Base-by-base conservation (phyloP, 2,113 vertebrate species). In the Tragelaphus scriptus region DNA sequence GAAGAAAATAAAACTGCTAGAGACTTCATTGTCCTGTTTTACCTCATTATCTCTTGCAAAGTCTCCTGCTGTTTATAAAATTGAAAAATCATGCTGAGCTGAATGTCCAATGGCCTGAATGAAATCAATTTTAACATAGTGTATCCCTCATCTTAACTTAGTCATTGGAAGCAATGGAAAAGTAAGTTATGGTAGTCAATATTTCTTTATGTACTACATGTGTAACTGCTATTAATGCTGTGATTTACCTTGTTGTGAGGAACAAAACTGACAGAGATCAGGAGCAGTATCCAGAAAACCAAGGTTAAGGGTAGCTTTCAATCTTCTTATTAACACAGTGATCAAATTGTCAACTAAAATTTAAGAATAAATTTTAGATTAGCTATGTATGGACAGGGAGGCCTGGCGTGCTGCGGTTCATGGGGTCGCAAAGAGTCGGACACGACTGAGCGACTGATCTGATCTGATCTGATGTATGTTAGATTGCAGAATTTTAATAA, bases 21-120 rank as follows among this genome's bases (percentile, higher is more conserved):
- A 75, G 92, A 98, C 97, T 98, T 96, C 80, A 95, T 85, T 63
- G 75, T 95, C 71, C 16, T 92, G 49, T 97, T 98, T 96, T 96
- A 86, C 91, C 49, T 98, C 97, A 97, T 98, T 98, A 97, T 98
- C 90, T 98, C 95, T 96, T 98, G 65, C 94, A 77, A 59, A 98
- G 84, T 86, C 79, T 98, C 98, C 98, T 91, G 97, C 98, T 98
- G 95, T 95, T 98, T 94, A 98, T 93, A 97, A 98, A 98, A 99
- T 98, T 98, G 98, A 98, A 99, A 99, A 98, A 97, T 93, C 97
- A 98, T 96, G 94, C 97, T 98, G 97, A 98, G 91, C 88, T 98
- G 96, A 98, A 98, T 91, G 89, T 97, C 97, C 97, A 98, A 81
- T 96, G 91, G 88, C 84, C 92, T 98, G 89, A 88, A 87, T 95